Base-by-base conservation (phyloP, 2,888 invertebrate species). In the Synergus japonicus region DNA sequence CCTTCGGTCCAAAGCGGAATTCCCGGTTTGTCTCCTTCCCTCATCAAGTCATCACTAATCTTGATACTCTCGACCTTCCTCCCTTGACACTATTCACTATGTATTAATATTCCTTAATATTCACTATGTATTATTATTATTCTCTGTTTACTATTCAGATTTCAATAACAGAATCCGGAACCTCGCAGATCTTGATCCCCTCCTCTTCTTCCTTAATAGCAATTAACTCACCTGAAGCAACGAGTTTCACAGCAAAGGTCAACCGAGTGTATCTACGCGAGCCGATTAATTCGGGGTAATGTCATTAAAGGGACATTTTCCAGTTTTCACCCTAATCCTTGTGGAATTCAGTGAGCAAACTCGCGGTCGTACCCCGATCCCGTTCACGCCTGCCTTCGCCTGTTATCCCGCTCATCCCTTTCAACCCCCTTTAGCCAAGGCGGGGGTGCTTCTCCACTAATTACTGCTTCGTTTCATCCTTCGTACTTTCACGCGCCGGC, bases 291-390 rank as follows among this genome's bases (percentile, higher is more conserved):
- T 90, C 90, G 87, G 86, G 88, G 90, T 90, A 89, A 89, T 89
- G 89, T 90, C 90, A 90, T 91, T 90, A 91, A 90, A 91, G 90
- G 87, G 91, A 92, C 91, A 91, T 92, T 92, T 92, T 92, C 91
- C 91, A 91, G 89, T 90, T 91, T 91, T 91, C 91, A 88, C 91
- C 91, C 89, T 90, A 90, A 91, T 91, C 91, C 91, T 88, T 86
- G 88, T 86, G 90, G 90, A 90, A 91, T 91, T 91, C 91, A 91
- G 87, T 91, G 91, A 90, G 89, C 92, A 89, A 90, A 88, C 88
- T 88, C 85, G 87, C 86, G 87, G 83, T 86, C 85, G 87, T 88
- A 82, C 81, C 79, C 83, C 82, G 84, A 82, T 79, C 78, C 86
- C 84, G 86, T 90, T 90, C 88, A 90, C 90, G 90, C 90, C 90